Base-by-base conservation (phyloP, 2,888 invertebrate genomes). In the Andricus curvator region DNA sequence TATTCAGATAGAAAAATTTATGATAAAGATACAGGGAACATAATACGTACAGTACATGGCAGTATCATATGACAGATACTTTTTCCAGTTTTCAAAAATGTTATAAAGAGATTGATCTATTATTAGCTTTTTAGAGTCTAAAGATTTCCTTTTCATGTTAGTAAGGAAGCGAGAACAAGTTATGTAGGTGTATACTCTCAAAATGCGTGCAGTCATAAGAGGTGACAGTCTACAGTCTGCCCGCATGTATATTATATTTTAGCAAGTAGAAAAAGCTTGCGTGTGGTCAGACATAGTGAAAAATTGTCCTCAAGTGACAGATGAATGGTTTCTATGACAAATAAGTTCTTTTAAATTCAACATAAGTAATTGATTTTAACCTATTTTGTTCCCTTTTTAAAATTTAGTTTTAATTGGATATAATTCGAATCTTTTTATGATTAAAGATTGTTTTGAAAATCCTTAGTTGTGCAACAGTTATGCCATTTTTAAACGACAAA, bases 191-290 rank as follows among this genome's bases (percentile, higher is more conserved):
- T 41, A 41, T 41, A 3, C 41, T 41, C 41, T 41, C 13, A 41
- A 41, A 41, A 51, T 17, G 51, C 6, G 51, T 17, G 22, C 15
- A 25, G 29, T 25, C 51, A 70, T n/a, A 70, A 70, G 44, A 44
- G 17, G 60, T 60, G 22, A 51, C 22, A 68, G 68, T 68, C 25
- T 68, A 25, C 25, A 25, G 41, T 41, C 41, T 48, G 17, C 48
- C 13, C 48, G 17, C 17, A 15, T 17, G 15, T 48, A 17, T 48
- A 48, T 17, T 70, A 17, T 48, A 51, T 33, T 74, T 51, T 51
- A 74, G 74, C 33, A 74, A 74, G 74, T 74, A 74, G 74, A 74
- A 74, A 74, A 74, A 56, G 74, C 56, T 74, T 51, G 74, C 33
- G 74, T 74, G 2, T 74, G 29, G 74, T 74, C 74, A 74, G 74